A percentile compares a stretch with the other conserved stretches of the same genome.
Evolutionary conservation across 1,140 invertebrate genomes (phyloP).

Genomic region (Diorhabda sublineata): DNA sequence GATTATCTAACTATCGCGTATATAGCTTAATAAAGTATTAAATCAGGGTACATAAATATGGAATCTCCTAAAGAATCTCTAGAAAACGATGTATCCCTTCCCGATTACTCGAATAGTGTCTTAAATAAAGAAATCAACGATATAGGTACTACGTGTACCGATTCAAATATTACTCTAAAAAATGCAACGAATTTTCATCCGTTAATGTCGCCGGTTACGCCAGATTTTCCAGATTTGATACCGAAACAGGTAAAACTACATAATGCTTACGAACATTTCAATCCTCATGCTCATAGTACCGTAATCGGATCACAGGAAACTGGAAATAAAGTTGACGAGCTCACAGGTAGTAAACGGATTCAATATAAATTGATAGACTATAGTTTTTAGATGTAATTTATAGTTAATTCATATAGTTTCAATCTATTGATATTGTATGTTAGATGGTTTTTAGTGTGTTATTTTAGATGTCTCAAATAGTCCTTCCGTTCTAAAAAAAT

Average conservation of each 20-base stretch:
- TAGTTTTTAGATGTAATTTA: background rate
- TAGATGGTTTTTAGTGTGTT: background rate
- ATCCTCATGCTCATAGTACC: conserved; percentile 37
- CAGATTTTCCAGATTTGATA: conserved; percentile 44
- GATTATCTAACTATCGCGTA: background rate
- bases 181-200: conserved; percentile 46
- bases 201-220: conserved; percentile 43
- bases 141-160: background rate
- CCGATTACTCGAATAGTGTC: background rate
- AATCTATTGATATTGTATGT: conserved; percentile 2
- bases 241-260: conserved; percentile 37
- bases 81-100: background rate
- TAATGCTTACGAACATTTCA: conserved; percentile 34
- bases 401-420: background rate
- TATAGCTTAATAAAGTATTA: background rate
- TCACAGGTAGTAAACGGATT: conserved; percentile 32
- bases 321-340: conserved; percentile 35
- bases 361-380: background rate
- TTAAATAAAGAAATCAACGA: background rate
- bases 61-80: background rate
- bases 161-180: conserved; percentile 19
- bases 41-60: background rate
- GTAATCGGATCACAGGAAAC: conserved; percentile 26
- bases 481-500: conserved; percentile 41
- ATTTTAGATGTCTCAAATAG: conserved; percentile 33